Conservation (phyloP, 2,888 invertebrate genomes). For the Auanema sp. region DNA sequence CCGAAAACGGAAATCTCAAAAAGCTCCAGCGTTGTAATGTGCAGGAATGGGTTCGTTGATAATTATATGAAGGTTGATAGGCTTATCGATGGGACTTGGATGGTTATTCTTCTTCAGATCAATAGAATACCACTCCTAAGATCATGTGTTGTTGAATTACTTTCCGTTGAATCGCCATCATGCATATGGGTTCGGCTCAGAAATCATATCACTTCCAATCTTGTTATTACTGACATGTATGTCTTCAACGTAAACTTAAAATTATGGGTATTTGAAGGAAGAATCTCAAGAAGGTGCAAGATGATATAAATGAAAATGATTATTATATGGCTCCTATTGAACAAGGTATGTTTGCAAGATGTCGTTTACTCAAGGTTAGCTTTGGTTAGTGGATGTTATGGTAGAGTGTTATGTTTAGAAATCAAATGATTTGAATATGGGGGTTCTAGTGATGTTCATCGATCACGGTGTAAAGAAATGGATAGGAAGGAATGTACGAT, state of each 20-base stretch:
- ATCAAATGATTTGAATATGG: not conserved
- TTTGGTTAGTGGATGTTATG: too few species aligned
- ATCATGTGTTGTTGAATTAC: constrained; percentile 24
- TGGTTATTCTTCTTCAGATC: constrained; percentile 22
- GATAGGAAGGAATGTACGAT: constrained; percentile 18
- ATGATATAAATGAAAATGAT: constrained; percentile 7
- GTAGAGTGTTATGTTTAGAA: too few species aligned
- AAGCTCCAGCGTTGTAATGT: not conserved
- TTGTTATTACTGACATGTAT: constrained; percentile 34
- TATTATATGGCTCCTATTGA: constrained; percentile 35
- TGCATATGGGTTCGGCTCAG: constrained; percentile 32
- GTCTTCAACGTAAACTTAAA: constrained; percentile 10
- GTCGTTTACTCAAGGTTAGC: constrained; percentile 25
- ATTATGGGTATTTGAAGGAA: constrained; percentile 28
- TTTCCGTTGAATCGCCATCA: constrained; percentile 34
- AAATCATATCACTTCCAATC: constrained; percentile 30
- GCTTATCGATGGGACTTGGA: too few species aligned
- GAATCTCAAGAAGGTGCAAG: constrained; percentile 15
- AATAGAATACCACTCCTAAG: constrained; percentile 28
- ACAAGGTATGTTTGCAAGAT: constrained; percentile 26
- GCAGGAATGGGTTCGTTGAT: not conserved
- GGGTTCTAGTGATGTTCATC: constrained; percentile 31
- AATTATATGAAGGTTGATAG: not conserved
- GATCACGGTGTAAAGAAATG: constrained; percentile 29
- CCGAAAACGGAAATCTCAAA: not conserved